phyloP scores from a whole-genome alignment of 2,888 invertebrate genomes.

The Sesamia inferens region DNA sequence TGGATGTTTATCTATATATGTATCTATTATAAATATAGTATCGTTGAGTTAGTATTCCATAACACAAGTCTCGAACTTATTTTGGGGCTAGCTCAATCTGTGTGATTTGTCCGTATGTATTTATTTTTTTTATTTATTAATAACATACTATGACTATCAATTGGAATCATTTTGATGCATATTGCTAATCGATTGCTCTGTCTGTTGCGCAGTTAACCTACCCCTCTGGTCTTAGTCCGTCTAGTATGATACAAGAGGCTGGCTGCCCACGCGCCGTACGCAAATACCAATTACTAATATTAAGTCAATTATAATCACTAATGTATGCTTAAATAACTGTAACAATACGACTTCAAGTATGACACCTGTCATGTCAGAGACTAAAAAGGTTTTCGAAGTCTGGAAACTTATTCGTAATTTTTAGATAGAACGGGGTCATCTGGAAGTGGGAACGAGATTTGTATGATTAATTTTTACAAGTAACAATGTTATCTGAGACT shows the following conservation, averaged over 20 bases:
- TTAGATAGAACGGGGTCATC: background rate
- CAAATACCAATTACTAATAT: conserved; percentile 78
- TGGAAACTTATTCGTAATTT: background rate
- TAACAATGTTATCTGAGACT: background rate
- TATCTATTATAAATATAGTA: no score
- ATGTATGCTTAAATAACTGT: conserved; percentile 64
- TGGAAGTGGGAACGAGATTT: background rate
- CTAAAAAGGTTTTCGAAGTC: background rate
- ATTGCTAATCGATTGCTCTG: no score
- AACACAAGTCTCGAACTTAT: no score
- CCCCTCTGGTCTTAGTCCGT: background rate
- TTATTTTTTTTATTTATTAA: no score
- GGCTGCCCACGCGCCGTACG: conserved; percentile 52
- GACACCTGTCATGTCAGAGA: conserved; percentile 17
- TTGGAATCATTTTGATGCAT: no score
- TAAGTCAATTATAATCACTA: conserved; percentile 71
- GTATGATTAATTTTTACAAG: background rate
- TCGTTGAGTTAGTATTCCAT: no score
- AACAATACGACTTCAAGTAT: conserved; percentile 57
- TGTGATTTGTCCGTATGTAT: no score
- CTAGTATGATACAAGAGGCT: conserved; percentile 4
- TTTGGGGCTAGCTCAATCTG: no score
- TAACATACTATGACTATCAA: no score
- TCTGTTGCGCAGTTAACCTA: no score
- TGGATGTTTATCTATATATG: no score